Evolutionary conservation across 2,797 vertebrate genomes (phyloP).

Genomic region (Neomorphus geoffroyi): DNA sequence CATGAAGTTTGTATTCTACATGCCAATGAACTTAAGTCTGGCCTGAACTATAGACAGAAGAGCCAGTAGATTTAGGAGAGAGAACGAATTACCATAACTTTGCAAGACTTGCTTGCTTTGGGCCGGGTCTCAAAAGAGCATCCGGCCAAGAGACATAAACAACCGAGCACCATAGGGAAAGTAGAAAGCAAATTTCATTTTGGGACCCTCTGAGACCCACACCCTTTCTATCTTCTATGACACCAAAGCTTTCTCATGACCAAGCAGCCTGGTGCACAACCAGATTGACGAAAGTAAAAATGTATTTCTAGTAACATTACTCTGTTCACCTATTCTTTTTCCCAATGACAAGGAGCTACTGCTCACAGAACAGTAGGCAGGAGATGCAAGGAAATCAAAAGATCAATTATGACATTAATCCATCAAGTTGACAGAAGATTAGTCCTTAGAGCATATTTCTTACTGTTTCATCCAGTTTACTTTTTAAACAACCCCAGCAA

Average conservation of each 20-base stretch:
- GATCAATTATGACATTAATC: constrained; percentile 24
- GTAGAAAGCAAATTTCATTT: background rate
- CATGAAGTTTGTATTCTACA: background rate
- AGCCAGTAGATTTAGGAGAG: background rate
- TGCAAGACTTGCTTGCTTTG: background rate
- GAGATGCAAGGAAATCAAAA: constrained; percentile 14
- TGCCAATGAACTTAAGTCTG: background rate
- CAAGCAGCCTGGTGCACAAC: background rate
- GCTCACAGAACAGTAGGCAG: background rate
- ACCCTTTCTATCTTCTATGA: background rate
- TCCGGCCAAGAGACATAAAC: background rate
- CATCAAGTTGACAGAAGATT: background rate
- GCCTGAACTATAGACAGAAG: background rate
- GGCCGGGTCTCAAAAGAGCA: background rate
- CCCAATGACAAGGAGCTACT: background rate
- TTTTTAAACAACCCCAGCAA: background rate
- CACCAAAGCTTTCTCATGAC: background rate
- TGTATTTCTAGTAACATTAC: background rate
- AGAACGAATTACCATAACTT: background rate
- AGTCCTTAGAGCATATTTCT: background rate
- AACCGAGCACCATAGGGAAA: background rate
- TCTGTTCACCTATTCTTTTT: background rate
- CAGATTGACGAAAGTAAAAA: background rate
- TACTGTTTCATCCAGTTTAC: background rate
- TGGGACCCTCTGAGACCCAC: background rate